Evolutionary conservation across 2,797 vertebrate genomes (phyloP).

Genomic region (Myotis pilosus): DNA sequence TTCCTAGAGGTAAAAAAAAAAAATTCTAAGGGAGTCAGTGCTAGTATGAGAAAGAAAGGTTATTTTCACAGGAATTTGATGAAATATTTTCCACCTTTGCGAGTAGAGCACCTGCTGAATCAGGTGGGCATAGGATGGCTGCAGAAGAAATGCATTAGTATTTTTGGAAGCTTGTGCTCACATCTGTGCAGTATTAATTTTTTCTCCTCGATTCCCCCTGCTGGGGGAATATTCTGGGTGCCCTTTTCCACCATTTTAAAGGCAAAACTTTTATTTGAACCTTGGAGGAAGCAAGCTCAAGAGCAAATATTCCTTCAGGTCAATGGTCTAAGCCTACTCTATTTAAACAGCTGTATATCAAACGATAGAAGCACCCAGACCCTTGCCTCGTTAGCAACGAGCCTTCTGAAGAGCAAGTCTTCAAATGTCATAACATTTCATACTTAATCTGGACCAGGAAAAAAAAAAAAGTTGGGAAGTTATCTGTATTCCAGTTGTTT

Average conservation of each 20-base stretch:
- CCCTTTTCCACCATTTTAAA: slow-evolving; percentile 60
- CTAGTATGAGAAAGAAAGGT: neutral
- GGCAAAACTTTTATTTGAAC: slow-evolving; percentile 65
- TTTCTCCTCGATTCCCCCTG: slow-evolving; percentile 14
- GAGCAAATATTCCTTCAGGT: slow-evolving; percentile 74
- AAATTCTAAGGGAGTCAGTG: neutral
- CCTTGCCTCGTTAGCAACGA: slow-evolving; percentile 65
- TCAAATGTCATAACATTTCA: slow-evolving; percentile 73
- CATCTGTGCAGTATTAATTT: slow-evolving; percentile 22
- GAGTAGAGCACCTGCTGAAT: neutral
- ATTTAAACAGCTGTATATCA: slow-evolving; percentile 81
- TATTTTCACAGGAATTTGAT: neutral
- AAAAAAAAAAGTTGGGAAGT: neutral
- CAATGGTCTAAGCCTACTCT: slow-evolving; percentile 70
- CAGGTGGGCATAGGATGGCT: no score
- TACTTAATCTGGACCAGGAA: slow-evolving; percentile 59
- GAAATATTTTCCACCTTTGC: slow-evolving; percentile 3
- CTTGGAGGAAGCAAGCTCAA: slow-evolving; percentile 75
- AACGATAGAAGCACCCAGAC: slow-evolving; percentile 50
- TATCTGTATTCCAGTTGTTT: slow-evolving; percentile 51
- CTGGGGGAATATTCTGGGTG: neutral
- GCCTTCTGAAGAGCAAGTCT: slow-evolving; percentile 56
- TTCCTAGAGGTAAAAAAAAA: neutral
- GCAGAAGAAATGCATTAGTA: neutral
- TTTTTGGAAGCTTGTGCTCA: neutral